phyloP scores from a whole-genome alignment of 2,797 vertebrate genomes.

The Orientallactaga sibirica region DNA sequence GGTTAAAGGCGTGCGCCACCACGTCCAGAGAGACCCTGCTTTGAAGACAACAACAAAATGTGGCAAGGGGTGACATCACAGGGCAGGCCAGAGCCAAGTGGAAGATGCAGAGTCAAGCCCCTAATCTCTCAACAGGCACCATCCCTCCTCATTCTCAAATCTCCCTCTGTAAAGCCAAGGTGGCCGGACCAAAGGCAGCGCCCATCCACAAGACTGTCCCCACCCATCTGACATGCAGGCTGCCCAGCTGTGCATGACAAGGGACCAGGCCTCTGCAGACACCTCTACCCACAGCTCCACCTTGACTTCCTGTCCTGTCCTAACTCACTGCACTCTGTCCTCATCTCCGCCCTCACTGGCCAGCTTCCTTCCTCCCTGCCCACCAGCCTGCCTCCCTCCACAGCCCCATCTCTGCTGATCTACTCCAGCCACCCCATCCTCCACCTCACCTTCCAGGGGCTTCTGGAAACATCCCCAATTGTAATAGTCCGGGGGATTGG shows the following conservation, averaged over 20 bases:
- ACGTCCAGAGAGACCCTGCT: too few relatives aligned
- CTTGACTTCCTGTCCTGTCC: neutral
- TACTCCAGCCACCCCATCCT: too few relatives aligned
- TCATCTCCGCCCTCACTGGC: neutral
- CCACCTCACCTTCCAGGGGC: slow-evolving; percentile 62
- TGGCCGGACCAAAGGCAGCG: neutral
- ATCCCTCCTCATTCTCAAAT: neutral
- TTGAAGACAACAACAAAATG: too few relatives aligned
- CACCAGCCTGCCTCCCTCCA: neutral
- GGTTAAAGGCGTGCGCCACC: too few relatives aligned
- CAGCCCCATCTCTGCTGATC: accelerated
- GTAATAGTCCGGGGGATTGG: slow-evolving; percentile 77
- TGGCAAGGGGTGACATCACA: too few relatives aligned
- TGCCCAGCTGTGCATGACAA: neutral
- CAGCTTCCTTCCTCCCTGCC: neutral
- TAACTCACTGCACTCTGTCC: neutral
- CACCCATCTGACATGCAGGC: neutral
- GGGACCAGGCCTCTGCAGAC: neutral
- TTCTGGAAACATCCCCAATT: slow-evolving; percentile 30
- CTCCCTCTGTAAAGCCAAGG: neutral
- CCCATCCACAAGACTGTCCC: neutral
- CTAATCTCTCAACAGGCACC: neutral
- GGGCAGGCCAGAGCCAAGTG: neutral
- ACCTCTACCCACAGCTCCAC: neutral
- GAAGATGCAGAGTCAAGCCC: neutral